A percentile compares a stretch with the other conserved stretches of the same genome.
Evolutionary conservation across 2,797 vertebrate genomes (phyloP).

Genomic region (Melanotaenia pygmaea): DNA sequence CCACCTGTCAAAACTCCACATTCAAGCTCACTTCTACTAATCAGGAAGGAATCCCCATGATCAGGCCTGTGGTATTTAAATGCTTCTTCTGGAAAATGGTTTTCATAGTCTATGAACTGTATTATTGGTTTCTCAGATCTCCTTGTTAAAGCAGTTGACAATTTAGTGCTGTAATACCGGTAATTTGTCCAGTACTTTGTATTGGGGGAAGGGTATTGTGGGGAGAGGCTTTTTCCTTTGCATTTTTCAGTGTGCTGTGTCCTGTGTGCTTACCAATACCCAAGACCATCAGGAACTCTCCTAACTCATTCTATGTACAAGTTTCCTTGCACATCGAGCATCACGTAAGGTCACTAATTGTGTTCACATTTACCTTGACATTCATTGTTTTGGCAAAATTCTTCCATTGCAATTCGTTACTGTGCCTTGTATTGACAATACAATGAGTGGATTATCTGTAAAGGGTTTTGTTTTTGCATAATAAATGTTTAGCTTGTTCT

Average conservation of each 20-base stretch:
- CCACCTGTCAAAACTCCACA: slow-evolving; percentile 63
- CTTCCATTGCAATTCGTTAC: slow-evolving; percentile 81
- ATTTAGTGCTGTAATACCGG: slow-evolving; percentile 47
- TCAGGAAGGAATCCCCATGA: slow-evolving; percentile 73
- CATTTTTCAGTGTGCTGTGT: too few species aligned
- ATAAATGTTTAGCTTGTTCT: slow-evolving; percentile 87
- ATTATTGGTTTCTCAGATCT: slow-evolving; percentile 45
- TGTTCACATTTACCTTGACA: slow-evolving; percentile 75
- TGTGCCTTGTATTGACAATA: slow-evolving; percentile 80
- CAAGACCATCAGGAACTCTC: slow-evolving; percentile 74
- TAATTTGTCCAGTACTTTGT: slow-evolving; percentile 48
- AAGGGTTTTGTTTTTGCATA: slow-evolving; percentile 80
- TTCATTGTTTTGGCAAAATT: slow-evolving; percentile 75
- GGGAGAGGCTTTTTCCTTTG: slow-evolving; percentile 70
- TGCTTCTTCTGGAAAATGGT: slow-evolving; percentile 68
- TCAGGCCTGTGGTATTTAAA: slow-evolving; percentile 78
- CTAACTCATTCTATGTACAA: slow-evolving; percentile 85
- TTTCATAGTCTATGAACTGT: slow-evolving; percentile 38
- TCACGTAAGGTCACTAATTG: slow-evolving; percentile 82
- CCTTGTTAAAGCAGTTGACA: slow-evolving; percentile 25
- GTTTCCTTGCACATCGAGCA: slow-evolving; percentile 81
- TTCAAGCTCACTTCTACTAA: slow-evolving; percentile 64
- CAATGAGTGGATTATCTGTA: slow-evolving; percentile 84
- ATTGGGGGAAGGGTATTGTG: slow-evolving; percentile 65
- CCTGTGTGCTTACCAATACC: slow-evolving; percentile 15